phyloP scores from a whole-genome alignment of 2,888 invertebrate species.

The Callinectes sapidus region DNA sequence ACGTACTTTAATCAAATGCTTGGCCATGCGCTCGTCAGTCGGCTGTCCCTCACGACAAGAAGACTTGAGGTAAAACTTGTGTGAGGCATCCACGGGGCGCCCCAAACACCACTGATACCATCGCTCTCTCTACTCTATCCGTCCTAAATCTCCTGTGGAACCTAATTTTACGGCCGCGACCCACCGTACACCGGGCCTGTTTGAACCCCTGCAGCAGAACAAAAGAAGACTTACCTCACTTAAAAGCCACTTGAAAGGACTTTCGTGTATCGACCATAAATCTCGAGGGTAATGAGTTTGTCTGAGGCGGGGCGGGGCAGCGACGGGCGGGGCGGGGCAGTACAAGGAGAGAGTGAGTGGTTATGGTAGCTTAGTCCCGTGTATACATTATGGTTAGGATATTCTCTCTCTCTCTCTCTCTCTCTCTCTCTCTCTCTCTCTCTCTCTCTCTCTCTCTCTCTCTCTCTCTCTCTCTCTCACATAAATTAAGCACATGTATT shows the following conservation, averaged over 20 bases:
- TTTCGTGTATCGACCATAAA: conserved; percentile 55
- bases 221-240: conserved; percentile 40
- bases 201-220: conserved; percentile 44
- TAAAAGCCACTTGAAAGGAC: conserved; percentile 47
- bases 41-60: neutral
- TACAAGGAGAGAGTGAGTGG: neutral
- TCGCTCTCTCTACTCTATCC: neutral
- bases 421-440: conserved; percentile 15
- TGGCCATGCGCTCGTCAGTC: neutral
- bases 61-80: neutral
- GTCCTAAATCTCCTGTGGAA: conserved; percentile 34
- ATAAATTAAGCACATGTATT: neutral
- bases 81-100: neutral
- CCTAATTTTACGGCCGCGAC: conserved; percentile 39
- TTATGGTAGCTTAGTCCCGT: neutral
- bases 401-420: conserved; percentile 26
- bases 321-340: neutral
- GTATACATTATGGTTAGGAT: neutral
- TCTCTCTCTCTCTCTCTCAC: neutral
- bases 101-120: conserved; percentile 26
- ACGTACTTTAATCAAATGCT: neutral
- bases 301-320: neutral
- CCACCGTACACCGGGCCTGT: neutral
- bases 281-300: conserved; percentile 48
- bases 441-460: conserved; percentile 8